A percentile compares a stretch with the other conserved stretches of the same genome.
Evolutionary conservation across 2,113 vertebrate genomes (phyloP).

Genomic region (Myrmecophaga tridactyla): DNA sequence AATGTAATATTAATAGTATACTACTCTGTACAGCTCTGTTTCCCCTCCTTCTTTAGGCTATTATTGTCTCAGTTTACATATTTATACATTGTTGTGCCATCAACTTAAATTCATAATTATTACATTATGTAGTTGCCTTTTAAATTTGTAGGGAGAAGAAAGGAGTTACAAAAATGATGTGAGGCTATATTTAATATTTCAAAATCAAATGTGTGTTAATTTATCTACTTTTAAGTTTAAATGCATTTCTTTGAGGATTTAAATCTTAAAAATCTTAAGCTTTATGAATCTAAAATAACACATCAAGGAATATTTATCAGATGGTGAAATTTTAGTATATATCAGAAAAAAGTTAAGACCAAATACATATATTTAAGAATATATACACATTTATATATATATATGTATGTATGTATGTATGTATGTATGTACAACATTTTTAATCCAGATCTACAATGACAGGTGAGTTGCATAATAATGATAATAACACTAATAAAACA

Average conservation of each 20-base stretch:
- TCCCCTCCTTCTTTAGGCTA: not conserved
- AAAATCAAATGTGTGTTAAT: not conserved
- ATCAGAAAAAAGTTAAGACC: not conserved
- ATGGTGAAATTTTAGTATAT: not conserved
- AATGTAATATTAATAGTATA: not conserved
- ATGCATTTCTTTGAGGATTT: not conserved
- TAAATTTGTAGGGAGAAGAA: not conserved
- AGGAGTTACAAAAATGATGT: not conserved
- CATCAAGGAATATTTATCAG: not conserved
- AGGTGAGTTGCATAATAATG: not conserved
- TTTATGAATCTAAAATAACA: not conserved
- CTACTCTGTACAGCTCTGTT: not conserved
- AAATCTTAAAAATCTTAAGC: not conserved
- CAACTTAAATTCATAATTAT: not conserved
- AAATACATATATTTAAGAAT: not conserved
- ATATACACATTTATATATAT: not conserved
- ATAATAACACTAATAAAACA: not conserved
- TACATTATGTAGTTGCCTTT: not conserved
- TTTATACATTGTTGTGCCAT: not conserved
- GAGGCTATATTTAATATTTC: not conserved
- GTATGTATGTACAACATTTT: not conserved
- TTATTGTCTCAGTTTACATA: not conserved
- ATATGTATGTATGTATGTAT: too few relatives aligned
- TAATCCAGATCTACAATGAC: not conserved
- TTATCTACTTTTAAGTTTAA: not conserved